Percentiles rank a stretch among this genome's conserved stretches.
Conservation (phyloP, 92 coral and sea anemone genomes). For the Bergia sp. region DNA sequence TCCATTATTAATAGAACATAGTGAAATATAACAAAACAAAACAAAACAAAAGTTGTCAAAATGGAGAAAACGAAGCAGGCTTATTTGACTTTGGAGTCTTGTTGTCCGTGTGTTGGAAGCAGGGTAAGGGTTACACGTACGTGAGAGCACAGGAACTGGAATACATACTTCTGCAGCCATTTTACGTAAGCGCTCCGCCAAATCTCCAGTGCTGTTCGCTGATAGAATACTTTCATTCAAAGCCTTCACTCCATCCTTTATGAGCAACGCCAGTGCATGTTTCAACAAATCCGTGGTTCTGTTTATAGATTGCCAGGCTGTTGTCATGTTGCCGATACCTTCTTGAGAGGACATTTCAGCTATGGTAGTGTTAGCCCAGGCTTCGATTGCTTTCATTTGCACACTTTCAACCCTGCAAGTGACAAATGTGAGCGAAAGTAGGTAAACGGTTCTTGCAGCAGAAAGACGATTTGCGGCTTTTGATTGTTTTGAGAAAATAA, state of each 20-base stretch:
- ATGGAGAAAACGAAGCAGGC: background rate
- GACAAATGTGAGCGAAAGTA: background rate
- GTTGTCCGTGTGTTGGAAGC: too few species aligned
- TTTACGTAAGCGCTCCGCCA: conserved; percentile 70
- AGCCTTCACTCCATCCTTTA: conserved; percentile 56
- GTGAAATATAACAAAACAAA: too few species aligned
- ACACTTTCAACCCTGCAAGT: conserved; percentile 50
- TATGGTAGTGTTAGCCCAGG: conserved; percentile 53
- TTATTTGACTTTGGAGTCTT: background rate
- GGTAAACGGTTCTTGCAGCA: background rate
- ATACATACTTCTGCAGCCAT: conserved; percentile 73
- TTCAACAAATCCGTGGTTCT: conserved; percentile 76
- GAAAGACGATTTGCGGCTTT: too few species aligned
- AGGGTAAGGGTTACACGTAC: too few species aligned
- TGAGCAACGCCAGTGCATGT: conserved; percentile 54
- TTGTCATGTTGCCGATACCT: conserved; percentile 61
- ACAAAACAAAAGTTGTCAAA: too few species aligned
- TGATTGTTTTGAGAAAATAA: too few species aligned
- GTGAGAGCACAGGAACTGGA: background rate
- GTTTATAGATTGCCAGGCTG: conserved; percentile 76
- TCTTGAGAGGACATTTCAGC: conserved; percentile 58
- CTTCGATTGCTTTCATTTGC: conserved; percentile 51
- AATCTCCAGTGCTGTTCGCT: conserved; percentile 73
- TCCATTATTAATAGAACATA: too few species aligned
- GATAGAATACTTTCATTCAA: conserved; percentile 68